Evolutionary conservation across 2,113 vertebrate genomes (phyloP).

Genomic region (Menura novaehollandiae): DNA sequence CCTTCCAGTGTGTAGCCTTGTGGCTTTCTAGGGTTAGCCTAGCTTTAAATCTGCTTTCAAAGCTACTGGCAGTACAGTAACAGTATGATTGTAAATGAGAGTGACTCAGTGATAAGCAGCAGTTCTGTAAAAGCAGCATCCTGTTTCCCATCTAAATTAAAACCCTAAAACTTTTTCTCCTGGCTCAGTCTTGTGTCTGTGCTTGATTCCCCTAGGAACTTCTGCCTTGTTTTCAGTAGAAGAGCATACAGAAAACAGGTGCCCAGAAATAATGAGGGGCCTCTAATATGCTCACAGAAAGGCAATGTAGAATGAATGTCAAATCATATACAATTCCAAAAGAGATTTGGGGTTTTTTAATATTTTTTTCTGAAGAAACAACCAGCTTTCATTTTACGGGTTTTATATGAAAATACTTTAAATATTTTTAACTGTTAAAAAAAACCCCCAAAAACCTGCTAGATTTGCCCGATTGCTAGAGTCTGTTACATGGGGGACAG

Average conservation of each 20-base stretch:
- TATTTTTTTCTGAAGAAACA: background rate
- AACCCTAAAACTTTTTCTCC: background rate
- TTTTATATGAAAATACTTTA: background rate
- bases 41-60: background rate
- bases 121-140: background rate
- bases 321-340: background rate
- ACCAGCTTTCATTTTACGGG: background rate
- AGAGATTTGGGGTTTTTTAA: rapidly evolving
- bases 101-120: background rate
- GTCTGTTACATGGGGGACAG: background rate
- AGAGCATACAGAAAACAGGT: background rate
- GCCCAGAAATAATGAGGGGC: background rate
- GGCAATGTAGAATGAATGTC: background rate
- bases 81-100: background rate
- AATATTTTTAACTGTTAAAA: background rate
- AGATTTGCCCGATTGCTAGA: background rate
- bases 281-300: background rate
- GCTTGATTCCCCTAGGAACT: background rate
- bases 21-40: background rate
- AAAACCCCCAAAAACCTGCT: background rate
- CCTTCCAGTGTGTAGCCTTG: background rate
- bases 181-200: background rate
- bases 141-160: background rate
- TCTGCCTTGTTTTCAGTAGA: background rate
- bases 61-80: background rate